These are phyloP conservation scores for Drosophila mettleri DNA, from an alignment of 2,888 invertebrate species.

Conservation along the genomic window DNA sequence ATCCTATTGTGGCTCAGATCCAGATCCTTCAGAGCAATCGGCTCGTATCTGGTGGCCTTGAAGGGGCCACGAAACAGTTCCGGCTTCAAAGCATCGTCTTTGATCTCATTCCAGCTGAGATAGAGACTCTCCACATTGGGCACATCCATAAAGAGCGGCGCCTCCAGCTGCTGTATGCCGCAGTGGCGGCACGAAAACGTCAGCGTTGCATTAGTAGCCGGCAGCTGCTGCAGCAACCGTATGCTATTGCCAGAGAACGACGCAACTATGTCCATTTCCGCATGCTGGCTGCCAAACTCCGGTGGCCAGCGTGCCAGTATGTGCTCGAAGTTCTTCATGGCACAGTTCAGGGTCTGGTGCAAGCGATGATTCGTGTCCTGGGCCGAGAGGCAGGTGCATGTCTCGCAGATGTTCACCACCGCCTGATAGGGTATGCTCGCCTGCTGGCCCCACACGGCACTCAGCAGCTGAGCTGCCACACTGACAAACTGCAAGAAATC, in stretches of 20 bases:
- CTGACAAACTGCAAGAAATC: constrained; percentile 61
- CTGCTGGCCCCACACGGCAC: constrained; percentile 62
- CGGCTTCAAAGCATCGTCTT: constrained; percentile 87
- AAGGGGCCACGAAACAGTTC: constrained; percentile 90
- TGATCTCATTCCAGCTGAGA: constrained; percentile 83
- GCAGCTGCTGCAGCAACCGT: constrained; percentile 81
- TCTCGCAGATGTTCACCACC: constrained; percentile 80
- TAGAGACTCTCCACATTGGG: constrained; percentile 83
- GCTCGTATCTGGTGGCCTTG: constrained; percentile 86
- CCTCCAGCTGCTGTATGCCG: constrained; percentile 78
- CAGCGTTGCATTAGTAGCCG: constrained; percentile 81
- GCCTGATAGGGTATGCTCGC: constrained; percentile 83
- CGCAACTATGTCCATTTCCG: constrained; percentile 77
- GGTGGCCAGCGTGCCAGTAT: constrained; percentile 83
- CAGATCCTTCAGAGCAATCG: constrained; percentile 87
- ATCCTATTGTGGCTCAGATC: constrained; percentile 89
- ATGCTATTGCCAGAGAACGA: constrained; percentile 83
- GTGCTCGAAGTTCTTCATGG: constrained; percentile 80
- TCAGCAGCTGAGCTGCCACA: constrained; percentile 23
- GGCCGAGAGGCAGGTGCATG: constrained; percentile 77
- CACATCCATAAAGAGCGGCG: constrained; percentile 83
- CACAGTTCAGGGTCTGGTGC: constrained; percentile 81
- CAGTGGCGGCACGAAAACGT: constrained; percentile 84
- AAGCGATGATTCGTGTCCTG: constrained; percentile 64
- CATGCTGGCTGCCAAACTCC: constrained; percentile 79